Evolutionary conservation across 2,113 vertebrate species (phyloP).

Genomic region (Solenodon paradoxus): DNA sequence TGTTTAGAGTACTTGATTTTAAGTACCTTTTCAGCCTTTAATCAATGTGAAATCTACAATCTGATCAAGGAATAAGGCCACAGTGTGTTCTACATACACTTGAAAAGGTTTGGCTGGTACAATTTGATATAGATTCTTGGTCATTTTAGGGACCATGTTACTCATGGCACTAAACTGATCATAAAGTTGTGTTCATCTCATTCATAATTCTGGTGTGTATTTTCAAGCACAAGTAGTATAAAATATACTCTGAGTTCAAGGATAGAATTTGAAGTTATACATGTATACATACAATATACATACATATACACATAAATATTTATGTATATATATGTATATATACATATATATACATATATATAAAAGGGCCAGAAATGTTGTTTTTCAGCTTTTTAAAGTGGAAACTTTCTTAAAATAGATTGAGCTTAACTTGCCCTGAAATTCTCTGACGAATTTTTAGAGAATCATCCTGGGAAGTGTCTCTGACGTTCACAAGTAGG

Average conservation of each 20-base stretch:
- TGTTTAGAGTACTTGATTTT: background rate
- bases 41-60: background rate
- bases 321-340: too few relatives aligned
- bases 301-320: too few relatives aligned
- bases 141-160: background rate
- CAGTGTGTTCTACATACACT: background rate
- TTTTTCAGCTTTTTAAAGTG: conserved; percentile 34
- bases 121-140: background rate
- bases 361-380: background rate
- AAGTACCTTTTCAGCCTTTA: background rate
- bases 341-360: background rate
- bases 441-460: conserved; percentile 49
- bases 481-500: background rate
- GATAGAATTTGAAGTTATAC: background rate
- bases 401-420: conserved; percentile 46
- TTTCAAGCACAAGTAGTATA: background rate
- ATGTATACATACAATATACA: too few relatives aligned
- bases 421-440: conserved; percentile 19
- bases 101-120: background rate
- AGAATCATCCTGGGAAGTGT: background rate
- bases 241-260: conserved; percentile 17
- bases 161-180: background rate
- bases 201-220: background rate
- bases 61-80: background rate
- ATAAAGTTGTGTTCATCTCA: background rate